A percentile compares a stretch with the other conserved stretches of the same genome.
These are phyloP conservation scores for Pelodytes ibericus DNA, from an alignment of 2,797 vertebrate species.

Conservation along the genomic window DNA sequence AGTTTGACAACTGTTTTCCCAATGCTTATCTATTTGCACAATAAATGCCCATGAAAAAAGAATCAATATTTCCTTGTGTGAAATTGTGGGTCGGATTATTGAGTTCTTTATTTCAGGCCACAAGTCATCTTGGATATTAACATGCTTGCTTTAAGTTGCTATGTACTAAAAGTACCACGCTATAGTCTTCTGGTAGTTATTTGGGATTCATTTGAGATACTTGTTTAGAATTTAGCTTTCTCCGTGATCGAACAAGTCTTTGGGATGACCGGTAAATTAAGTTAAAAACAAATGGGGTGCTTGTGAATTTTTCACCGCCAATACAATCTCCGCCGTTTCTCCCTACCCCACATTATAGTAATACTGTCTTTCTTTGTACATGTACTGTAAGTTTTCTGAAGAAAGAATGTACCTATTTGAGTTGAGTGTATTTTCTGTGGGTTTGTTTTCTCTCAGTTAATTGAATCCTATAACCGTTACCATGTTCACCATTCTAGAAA, in stretches of 20 bases:
- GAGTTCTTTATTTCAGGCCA: too few relatives aligned
- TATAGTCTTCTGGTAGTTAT: constrained; percentile 78
- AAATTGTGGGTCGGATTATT: too few relatives aligned
- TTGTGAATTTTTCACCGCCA: constrained; percentile 76
- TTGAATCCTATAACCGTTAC: constrained; percentile 13
- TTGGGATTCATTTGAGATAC: constrained; percentile 79
- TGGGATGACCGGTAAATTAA: constrained; percentile 84
- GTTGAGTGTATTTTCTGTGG: not conserved
- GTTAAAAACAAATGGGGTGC: constrained; percentile 77
- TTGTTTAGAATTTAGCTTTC: constrained; percentile 80
- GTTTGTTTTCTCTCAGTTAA: constrained; percentile 12
- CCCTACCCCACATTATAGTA: constrained; percentile 65
- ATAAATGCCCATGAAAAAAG: too few relatives aligned
- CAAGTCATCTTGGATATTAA: too few relatives aligned
- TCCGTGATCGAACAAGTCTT: constrained; percentile 80
- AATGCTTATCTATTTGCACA: too few relatives aligned
- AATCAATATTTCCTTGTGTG: too few relatives aligned
- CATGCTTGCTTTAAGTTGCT: too few relatives aligned
- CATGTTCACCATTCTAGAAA: not conserved
- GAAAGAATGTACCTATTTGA: constrained; percentile 2
- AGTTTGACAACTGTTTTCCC: too few relatives aligned
- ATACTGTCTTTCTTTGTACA: constrained; percentile 73
- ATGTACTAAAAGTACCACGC: too few relatives aligned
- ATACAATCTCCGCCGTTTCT: constrained; percentile 81
- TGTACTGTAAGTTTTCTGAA: not conserved